These are phyloP conservation scores for Brachionus koreanus DNA, from an alignment of 1,140 invertebrate genomes.

Conservation along the genomic window DNA sequence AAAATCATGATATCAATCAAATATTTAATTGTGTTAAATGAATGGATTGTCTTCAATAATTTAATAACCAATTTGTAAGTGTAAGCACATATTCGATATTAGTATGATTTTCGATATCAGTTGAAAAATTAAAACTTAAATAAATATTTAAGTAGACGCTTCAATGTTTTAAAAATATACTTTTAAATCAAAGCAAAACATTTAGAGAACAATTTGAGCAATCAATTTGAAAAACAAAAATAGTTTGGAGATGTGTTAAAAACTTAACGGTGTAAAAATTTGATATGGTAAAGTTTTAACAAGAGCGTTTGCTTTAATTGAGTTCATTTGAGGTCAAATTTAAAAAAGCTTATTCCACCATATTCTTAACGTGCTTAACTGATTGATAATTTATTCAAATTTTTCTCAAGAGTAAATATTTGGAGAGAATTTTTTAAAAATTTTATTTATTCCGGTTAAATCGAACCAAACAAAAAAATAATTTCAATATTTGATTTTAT, in stretches of 20 bases:
- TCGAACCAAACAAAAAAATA: neutral
- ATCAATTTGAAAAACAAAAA: neutral
- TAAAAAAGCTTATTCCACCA: neutral
- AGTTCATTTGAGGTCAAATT: neutral
- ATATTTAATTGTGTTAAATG: neutral
- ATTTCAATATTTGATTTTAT: slow-evolving; percentile 8
- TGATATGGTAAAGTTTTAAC: neutral
- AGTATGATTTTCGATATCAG: too few species aligned
- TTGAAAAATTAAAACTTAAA: too few species aligned
- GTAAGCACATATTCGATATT: too few species aligned
- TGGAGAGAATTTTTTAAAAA: neutral
- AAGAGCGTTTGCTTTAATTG: neutral
- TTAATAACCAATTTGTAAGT: too few species aligned
- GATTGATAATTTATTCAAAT: neutral
- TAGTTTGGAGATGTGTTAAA: too few species aligned
- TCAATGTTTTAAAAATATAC: too few species aligned
- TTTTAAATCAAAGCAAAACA: too few species aligned
- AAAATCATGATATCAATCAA: too few species aligned
- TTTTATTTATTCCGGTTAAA: slow-evolving; percentile 26
- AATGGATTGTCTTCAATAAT: too few species aligned
- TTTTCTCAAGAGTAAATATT: neutral
- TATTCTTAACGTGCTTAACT: neutral
- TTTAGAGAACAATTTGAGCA: too few species aligned
- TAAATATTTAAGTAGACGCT: too few species aligned
- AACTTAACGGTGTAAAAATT: too few species aligned